Conservation (phyloP, 2,888 invertebrate species). For the Girardia tigrina region DNA sequence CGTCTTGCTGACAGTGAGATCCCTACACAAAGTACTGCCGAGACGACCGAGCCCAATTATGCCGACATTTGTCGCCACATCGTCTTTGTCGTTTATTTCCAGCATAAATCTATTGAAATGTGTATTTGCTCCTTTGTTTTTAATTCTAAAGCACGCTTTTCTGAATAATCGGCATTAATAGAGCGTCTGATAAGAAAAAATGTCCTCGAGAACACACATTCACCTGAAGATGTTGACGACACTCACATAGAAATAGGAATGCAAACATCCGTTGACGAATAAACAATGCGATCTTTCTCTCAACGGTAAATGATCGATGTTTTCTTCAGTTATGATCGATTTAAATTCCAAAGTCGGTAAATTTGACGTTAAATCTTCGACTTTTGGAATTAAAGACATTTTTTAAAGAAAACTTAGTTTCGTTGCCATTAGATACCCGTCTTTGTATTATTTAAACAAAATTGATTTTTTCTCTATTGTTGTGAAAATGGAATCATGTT, state of each 20-base stretch:
- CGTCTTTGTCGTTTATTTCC: not conserved
- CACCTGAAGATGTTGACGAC: not conserved
- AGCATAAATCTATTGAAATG: not conserved
- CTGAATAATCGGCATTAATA: not conserved
- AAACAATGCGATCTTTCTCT: not conserved
- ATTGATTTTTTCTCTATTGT: too few relatives aligned
- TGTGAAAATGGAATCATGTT: too few relatives aligned
- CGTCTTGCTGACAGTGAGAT: not conserved
- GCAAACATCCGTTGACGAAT: not conserved
- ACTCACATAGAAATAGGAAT: not conserved
- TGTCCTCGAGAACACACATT: not conserved
- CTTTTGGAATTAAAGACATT: not conserved
- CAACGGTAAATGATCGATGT: not conserved
- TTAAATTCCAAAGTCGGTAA: constrained; percentile 11
- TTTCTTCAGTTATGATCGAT: constrained; percentile 10
- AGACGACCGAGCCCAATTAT: not conserved
- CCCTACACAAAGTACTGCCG: not conserved
- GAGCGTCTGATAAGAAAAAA: too few relatives aligned
- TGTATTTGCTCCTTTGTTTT: not conserved
- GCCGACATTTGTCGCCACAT: not conserved
- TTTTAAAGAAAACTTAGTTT: not conserved
- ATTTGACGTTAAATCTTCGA: not conserved
- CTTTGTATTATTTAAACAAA: too few relatives aligned
- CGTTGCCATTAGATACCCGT: too few relatives aligned
- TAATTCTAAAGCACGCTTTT: not conserved